Conservation (phyloP, 1,140 invertebrate genomes). For the Octopus bimaculoides region DNA sequence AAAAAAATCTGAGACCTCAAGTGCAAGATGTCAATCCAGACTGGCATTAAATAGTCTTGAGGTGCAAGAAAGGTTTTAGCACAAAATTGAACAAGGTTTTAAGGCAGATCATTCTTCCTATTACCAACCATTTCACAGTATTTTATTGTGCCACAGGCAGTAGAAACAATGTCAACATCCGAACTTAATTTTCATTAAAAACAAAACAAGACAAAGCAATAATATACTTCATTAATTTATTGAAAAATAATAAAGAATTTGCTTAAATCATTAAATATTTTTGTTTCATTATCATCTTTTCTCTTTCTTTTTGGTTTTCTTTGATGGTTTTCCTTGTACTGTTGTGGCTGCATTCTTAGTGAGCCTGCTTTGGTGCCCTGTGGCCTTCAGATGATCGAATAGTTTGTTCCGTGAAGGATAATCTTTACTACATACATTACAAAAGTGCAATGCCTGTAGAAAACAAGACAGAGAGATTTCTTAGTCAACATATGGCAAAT, state of each 20-base stretch:
- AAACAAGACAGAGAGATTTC: not conserved
- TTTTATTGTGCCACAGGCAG: no score
- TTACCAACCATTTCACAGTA: no score
- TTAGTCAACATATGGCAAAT: no score
- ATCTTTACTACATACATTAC: slow-evolving; percentile 26
- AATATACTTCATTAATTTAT: not conserved
- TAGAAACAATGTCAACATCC: not conserved
- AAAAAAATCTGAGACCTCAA: no score
- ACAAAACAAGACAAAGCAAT: not conserved
- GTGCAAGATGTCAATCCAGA: no score
- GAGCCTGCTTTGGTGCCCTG: not conserved
- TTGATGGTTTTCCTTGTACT: not conserved
- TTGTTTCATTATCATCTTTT: not conserved
- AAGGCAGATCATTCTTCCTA: no score
- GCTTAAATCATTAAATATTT: not conserved
- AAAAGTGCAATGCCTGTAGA: slow-evolving; percentile 7
- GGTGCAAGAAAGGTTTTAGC: no score
- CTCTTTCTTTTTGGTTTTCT: slow-evolving; percentile 13
- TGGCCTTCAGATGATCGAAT: slow-evolving; percentile 31
- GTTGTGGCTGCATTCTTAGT: not conserved
- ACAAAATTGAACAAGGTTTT: no score
- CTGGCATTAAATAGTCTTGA: no score
- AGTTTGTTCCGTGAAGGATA: slow-evolving; percentile 39
- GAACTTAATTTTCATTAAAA: not conserved
- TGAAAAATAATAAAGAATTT: not conserved